phyloP scores from a whole-genome alignment of 2,113 vertebrate genomes.

The Hyla sarda region DNA sequence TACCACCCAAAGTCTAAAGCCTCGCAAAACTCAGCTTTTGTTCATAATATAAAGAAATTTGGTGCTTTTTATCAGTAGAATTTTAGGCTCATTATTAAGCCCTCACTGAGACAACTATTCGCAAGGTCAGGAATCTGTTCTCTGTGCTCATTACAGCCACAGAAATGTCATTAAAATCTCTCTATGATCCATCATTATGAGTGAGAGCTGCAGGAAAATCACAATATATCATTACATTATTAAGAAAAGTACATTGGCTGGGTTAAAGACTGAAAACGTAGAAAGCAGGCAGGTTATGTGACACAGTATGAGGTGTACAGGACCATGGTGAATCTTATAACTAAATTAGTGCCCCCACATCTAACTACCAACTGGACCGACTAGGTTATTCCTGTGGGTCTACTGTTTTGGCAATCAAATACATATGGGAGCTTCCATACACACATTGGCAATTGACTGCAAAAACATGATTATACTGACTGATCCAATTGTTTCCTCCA shows the following conservation, averaged over 20 bases:
- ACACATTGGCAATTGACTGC: background rate
- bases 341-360: background rate
- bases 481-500: too few species aligned
- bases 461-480: background rate
- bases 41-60: background rate
- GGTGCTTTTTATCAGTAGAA: background rate
- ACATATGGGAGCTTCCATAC: background rate
- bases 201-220: background rate
- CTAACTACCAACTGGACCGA: background rate
- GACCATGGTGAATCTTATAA: background rate
- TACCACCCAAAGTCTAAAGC: background rate
- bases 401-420: background rate
- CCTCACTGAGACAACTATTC: background rate
- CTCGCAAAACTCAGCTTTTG: background rate
- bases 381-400: background rate
- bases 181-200: conserved; percentile 39
- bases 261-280: background rate
- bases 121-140: conserved; percentile 37
- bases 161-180: conserved; percentile 48
- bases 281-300: background rate
- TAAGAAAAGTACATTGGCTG: background rate
- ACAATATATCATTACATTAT: conserved; percentile 38
- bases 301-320: background rate
- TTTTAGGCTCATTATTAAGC: background rate
- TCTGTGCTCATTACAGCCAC: conserved; percentile 3